Evolutionary conservation across 2,113 vertebrate genomes (phyloP).

Genomic region (Mesoclemmys tuberculata): DNA sequence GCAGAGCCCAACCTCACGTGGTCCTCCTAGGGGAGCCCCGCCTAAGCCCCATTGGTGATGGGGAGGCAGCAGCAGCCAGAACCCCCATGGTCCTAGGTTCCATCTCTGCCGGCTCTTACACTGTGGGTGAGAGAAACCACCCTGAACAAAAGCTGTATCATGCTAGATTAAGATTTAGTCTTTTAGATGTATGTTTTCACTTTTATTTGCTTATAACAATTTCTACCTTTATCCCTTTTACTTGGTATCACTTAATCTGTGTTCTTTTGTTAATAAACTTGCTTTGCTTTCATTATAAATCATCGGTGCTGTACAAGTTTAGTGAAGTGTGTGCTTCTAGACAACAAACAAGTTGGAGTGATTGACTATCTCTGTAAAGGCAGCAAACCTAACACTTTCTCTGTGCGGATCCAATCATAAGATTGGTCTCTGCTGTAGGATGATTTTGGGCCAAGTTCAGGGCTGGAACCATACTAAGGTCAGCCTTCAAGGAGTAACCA

Average conservation of each 20-base stretch:
- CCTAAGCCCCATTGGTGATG: too few species aligned
- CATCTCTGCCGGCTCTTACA: too few species aligned
- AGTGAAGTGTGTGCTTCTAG: not conserved
- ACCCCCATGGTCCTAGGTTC: too few species aligned
- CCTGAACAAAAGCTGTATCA: too few species aligned
- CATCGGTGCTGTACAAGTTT: not conserved
- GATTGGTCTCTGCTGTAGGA: not conserved
- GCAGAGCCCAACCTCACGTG: too few species aligned
- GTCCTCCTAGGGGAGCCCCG: too few species aligned
- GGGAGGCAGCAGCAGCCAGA: too few species aligned
- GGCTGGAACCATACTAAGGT: not conserved
- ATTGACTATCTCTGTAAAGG: not conserved
- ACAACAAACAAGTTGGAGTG: not conserved
- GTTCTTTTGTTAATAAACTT: not conserved
- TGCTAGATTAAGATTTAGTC: too few species aligned
- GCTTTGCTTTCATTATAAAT: not conserved
- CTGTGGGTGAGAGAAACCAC: too few species aligned
- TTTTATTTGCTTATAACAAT: too few species aligned
- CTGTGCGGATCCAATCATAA: not conserved
- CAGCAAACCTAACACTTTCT: not conserved
- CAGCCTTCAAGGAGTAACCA: not conserved
- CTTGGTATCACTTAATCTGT: not conserved
- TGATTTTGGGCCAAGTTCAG: not conserved
- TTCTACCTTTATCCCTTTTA: not conserved
- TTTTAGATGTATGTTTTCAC: too few species aligned